Base-by-base conservation (phyloP, 1,140 invertebrate genomes). In the Bombyx mandarina region DNA sequence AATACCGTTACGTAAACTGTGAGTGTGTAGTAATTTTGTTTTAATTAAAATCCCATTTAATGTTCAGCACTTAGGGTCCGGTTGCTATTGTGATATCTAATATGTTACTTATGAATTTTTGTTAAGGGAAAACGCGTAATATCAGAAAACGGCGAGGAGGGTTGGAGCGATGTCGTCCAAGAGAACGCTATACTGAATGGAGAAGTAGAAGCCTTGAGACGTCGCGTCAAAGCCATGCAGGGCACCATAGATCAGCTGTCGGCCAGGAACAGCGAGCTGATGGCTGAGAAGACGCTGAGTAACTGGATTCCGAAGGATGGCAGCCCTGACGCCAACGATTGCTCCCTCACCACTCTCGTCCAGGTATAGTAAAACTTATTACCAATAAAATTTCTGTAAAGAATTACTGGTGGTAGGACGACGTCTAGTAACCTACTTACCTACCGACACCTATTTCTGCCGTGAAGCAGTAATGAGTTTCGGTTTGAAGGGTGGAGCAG, bases 111-210 rank as follows among this genome's bases (percentile, higher is more conserved):
- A 18, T 18, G 12, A 12, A 12, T 45, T 35, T 10, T 52, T 53
- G 7, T 12, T 1, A 61, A 96, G 94, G 97, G 95, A 48, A 97
- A 97, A 90, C 89, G 96, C 63, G 89, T 96, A 6, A 90, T 98
- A 18, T 93, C 94, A 43, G 93, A 94, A 63, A 96, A 98, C 82
- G 97, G 97, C 6, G 91, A 91, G 50, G 94, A 96, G 71, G 90
- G 91, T 42, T 91, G 98, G 51, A 99, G 97, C 69, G 98, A 99
- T 75, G 96, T 98, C 80, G 98, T 95, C 75, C 93, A 97, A 75
- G 98, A 99, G 86, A 99, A 99, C 86, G 94, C 93, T n/a, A 94
- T 99, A 91, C 89, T 99, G 0, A 93, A 94, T 61, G 92, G 91
- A 52, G 97, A 99, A 85, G 92, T 96, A 44, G 94, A 96, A 71